These are phyloP conservation scores for Coptodon rendalli DNA, from an alignment of 2,113 vertebrate genomes.

Conservation along the genomic window DNA sequence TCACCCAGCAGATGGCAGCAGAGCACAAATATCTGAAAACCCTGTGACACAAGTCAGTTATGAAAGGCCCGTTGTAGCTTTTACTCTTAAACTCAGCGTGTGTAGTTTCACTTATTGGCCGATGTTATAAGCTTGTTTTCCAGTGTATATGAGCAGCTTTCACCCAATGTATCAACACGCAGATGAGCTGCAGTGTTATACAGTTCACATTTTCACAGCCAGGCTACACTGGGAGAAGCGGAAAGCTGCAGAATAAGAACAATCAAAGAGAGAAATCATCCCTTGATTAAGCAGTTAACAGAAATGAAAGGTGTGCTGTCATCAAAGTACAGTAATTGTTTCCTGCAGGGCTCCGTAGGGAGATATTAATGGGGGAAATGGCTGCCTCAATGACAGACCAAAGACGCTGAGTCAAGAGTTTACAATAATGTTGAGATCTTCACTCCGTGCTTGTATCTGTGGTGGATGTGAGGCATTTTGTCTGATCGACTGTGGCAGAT, in stretches of 20 bases:
- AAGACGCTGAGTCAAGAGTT: constrained; percentile 58
- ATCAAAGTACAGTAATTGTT: constrained; percentile 40
- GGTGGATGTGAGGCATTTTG: neutral
- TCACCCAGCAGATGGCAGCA: constrained; percentile 52
- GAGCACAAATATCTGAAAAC: constrained; percentile 12
- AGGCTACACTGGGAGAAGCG: neutral
- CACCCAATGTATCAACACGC: neutral
- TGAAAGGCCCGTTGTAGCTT: neutral
- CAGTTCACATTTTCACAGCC: neutral
- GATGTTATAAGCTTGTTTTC: neutral
- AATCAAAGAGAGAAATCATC: neutral
- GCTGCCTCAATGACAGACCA: constrained; percentile 47
- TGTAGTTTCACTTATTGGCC: neutral
- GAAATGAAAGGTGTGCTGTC: constrained; percentile 18
- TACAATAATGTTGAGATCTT: neutral
- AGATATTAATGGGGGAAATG: constrained; percentile 48
- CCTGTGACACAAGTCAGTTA: no score
- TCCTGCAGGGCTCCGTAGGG: constrained; percentile 18
- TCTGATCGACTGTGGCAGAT: neutral
- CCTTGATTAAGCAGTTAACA: neutral
- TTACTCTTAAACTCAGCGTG: neutral
- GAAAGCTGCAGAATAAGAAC: neutral
- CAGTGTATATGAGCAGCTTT: neutral
- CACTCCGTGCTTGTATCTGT: neutral
- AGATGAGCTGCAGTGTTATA: neutral